Base-by-base conservation (phyloP, 2,888 invertebrate genomes). In the Volucella zonaria region DNA sequence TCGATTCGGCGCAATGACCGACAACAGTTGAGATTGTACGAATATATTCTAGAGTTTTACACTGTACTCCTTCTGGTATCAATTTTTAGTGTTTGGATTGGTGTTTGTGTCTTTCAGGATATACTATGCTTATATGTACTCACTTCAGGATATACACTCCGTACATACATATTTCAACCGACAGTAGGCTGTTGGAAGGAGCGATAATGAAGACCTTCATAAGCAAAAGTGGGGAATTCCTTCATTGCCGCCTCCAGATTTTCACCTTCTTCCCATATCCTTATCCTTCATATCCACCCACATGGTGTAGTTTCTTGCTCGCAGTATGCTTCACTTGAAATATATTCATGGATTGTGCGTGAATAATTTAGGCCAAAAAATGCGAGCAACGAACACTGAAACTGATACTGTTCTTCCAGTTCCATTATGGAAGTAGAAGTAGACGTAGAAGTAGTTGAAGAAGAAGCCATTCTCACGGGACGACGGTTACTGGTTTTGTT, bases 1-100 rank as follows among this genome's bases (percentile, higher is more conserved):
- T 31, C 81, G 31, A 80, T 81, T 85, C 81, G 76, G 85, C 85
- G 85, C 85, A 81, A 18, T 68, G 47, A 4, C 58, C 31, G 38
- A 8, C 3, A 47, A 56, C 49, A 58, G 74, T 54, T 76, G 31
- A 31, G 31, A 31, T 31, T 31, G 6, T 31, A 31, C 31, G 31
- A 6, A 6, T 31, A 31, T 31, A 31, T 31, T 31, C 31, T 31
- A 31, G 31, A 31, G 31, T 31, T 31, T 31, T 31, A 31, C 31
- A 31, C 6, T 0, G 31, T 31, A 6, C 31, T 6, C 31, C 6
- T 31, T 31, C 6, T 31, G 31, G 1, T 31, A 2, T 31, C 4
- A 31, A 31, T 31, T 31, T 31, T 31, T 31, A 31, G 51, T 40
- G 15, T 71, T 15, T 14, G 9, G 4, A 14, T 12, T 45, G 42